These are phyloP conservation scores for Sporophila hypoxantha DNA, from an alignment of 2,113 vertebrate genomes.

Conservation along the genomic window DNA sequence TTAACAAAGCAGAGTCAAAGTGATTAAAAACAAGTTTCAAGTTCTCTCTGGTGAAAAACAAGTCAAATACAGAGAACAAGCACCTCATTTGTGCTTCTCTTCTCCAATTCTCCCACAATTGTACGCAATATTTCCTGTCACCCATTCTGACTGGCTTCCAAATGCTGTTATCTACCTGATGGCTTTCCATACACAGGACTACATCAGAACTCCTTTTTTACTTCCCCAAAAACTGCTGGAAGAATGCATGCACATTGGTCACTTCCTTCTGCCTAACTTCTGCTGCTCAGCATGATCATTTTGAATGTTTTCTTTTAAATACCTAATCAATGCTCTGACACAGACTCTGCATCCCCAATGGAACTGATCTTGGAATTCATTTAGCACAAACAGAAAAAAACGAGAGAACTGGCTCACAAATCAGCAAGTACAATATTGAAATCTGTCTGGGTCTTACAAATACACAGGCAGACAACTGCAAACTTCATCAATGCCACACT, in stretches of 20 bases:
- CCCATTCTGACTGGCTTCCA: neutral
- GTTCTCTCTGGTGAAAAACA: neutral
- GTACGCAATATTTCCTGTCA: neutral
- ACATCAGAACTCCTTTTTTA: neutral
- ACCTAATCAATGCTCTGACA: neutral
- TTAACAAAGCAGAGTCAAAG: neutral
- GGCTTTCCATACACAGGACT: neutral
- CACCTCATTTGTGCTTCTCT: neutral
- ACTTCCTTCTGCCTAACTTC: neutral
- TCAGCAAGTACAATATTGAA: neutral
- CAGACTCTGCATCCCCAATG: neutral
- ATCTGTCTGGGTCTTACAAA: neutral
- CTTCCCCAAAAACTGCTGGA: neutral
- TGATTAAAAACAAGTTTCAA: neutral
- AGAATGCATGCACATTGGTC: neutral
- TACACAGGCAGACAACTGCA: neutral
- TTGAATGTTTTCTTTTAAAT: neutral
- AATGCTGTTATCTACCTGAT: neutral
- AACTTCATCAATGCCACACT: neutral
- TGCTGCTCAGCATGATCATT: neutral
- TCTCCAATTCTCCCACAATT: neutral
- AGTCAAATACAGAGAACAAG: neutral
- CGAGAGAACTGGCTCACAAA: neutral
- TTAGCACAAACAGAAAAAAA: neutral
- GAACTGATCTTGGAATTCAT: neutral